A percentile compares a stretch with the other conserved stretches of the same genome.
Evolutionary conservation across 2,888 invertebrate species (phyloP).

Genomic region (Drosophila lacicola): DNA sequence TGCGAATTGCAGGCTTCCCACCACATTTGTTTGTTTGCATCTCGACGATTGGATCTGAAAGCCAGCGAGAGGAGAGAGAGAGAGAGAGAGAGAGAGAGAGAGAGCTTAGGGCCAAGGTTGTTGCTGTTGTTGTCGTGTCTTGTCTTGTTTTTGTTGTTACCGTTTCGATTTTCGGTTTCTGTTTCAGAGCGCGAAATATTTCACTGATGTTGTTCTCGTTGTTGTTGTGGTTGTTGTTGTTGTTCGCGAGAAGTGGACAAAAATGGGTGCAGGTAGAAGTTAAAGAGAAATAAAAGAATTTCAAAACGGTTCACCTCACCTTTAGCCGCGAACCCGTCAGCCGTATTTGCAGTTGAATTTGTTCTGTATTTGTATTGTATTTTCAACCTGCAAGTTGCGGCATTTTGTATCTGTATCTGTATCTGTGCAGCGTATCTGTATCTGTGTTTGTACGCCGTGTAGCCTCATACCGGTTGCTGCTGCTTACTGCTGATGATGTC

Average conservation of each 20-base stretch:
- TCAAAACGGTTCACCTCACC: conserved; percentile 52
- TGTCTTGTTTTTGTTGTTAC: conserved; percentile 9
- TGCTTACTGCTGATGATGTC: conserved; percentile 28
- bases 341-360: conserved; percentile 4
- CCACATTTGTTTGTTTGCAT: conserved; percentile 59
- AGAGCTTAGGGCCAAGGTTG: conserved; percentile 73
- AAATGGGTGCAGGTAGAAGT: conserved; percentile 63
- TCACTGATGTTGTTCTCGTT: conserved; percentile 18
- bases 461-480: conserved; percentile 46
- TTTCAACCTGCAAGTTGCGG: too few species aligned
- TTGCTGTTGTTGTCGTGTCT: conserved; percentile 35
- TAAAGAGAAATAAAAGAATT: conserved; percentile 52
- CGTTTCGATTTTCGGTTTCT: conserved; percentile 50
- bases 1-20: conserved; percentile 32
- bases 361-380: conserved; percentile 28
- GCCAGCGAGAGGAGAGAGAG: conserved; percentile 5
- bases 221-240: neutral
- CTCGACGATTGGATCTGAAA: conserved; percentile 32
- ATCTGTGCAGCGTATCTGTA: conserved; percentile 30
- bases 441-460: conserved; percentile 9
- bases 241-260: conserved; percentile 40
- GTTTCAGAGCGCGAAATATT: conserved; percentile 51
- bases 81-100: neutral
- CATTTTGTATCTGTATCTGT: conserved; percentile 29
- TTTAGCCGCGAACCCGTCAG: conserved; percentile 19